phyloP scores from a whole-genome alignment of 2,113 vertebrate species.

The Grantiella picta region DNA sequence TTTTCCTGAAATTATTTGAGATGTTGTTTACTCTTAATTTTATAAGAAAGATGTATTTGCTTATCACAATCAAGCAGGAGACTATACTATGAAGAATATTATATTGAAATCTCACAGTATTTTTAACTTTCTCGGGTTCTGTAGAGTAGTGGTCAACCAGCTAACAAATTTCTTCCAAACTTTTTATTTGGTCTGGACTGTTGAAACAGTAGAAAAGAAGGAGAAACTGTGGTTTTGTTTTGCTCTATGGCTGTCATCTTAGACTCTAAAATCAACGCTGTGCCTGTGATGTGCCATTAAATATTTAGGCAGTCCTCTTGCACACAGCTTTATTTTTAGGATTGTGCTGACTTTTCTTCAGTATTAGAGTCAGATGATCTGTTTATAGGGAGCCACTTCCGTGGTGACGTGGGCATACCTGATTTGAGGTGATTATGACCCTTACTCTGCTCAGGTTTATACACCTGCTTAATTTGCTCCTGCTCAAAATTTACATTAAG shows the following conservation, averaged over 20 bases:
- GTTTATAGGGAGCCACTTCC: not conserved
- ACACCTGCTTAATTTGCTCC: not conserved
- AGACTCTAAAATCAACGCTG: not conserved
- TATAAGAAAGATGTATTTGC: not conserved
- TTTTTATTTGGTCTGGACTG: not conserved
- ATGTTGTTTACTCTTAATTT: not conserved
- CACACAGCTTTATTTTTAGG: not conserved
- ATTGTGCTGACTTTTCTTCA: not conserved
- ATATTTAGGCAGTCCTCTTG: not conserved
- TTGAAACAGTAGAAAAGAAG: not conserved
- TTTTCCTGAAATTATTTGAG: not conserved
- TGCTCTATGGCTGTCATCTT: not conserved
- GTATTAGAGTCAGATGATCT: not conserved
- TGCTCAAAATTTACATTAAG: not conserved
- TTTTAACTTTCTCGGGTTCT: not conserved
- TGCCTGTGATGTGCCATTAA: not conserved
- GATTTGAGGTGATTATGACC: not conserved
- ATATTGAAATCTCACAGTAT: not conserved
- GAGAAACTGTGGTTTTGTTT: not conserved
- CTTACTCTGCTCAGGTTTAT: not conserved
- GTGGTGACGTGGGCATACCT: not conserved
- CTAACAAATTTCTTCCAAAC: not conserved
- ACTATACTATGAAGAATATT: not conserved
- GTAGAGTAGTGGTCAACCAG: not conserved
- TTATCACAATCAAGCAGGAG: not conserved